A percentile compares a stretch with the other conserved stretches of the same genome.
Evolutionary conservation across 2,797 vertebrate species (phyloP).

Genomic region (Aplochiton taeniatus): DNA sequence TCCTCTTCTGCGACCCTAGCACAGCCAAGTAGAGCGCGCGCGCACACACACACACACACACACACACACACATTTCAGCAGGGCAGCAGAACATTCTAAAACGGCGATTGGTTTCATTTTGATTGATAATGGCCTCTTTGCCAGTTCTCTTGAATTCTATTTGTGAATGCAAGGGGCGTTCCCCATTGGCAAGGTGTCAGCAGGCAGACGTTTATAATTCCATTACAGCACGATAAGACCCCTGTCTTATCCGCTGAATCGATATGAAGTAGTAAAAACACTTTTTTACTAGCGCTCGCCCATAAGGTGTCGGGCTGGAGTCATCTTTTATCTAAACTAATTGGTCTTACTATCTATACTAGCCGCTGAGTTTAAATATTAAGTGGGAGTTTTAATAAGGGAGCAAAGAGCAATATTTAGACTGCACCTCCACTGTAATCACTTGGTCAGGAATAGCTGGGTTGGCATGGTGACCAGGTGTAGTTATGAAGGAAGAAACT

Average conservation of each 20-base stretch:
- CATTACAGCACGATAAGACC: slow-evolving; percentile 42
- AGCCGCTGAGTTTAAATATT: slow-evolving; percentile 53
- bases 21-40: background rate
- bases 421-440: slow-evolving; percentile 40
- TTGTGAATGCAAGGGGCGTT: too few relatives aligned
- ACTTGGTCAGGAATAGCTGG: slow-evolving; percentile 18
- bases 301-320: slow-evolving; percentile 12
- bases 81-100: too few relatives aligned
- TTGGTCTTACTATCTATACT: slow-evolving; percentile 19
- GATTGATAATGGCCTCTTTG: too few relatives aligned
- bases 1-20: background rate
- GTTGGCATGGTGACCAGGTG: background rate
- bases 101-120: too few relatives aligned
- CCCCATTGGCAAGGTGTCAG: too few relatives aligned
- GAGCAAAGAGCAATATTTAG: slow-evolving; percentile 39
- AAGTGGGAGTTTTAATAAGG: slow-evolving; percentile 32
- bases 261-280: slow-evolving; percentile 39
- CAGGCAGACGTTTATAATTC: slow-evolving; percentile 16
- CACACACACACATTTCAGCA: too few relatives aligned
- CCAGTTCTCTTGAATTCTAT: too few relatives aligned
- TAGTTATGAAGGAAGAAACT: background rate
- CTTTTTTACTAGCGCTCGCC: slow-evolving; percentile 18
- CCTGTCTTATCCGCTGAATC: slow-evolving; percentile 42
- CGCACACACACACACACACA: background rate
- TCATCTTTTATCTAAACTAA: slow-evolving; percentile 53